These are phyloP conservation scores for Cyclopterus lumpus DNA, from an alignment of 2,797 vertebrate species.

Conservation along the genomic window DNA sequence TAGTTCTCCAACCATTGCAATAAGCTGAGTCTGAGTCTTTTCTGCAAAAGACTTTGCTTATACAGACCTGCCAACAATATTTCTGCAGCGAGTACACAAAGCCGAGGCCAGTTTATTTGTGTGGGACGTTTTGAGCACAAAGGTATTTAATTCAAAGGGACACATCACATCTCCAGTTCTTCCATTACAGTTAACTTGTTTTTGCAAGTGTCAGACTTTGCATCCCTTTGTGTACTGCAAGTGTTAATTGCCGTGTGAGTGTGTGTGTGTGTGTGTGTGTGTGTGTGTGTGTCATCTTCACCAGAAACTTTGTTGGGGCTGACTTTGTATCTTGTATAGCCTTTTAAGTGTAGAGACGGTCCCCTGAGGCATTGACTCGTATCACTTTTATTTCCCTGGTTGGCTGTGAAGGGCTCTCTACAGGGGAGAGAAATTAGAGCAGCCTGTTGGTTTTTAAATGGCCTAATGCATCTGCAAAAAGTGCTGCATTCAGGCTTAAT, in stretches of 20 bases:
- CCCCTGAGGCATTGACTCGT: slow-evolving; percentile 43
- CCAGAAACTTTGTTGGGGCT: slow-evolving; percentile 37
- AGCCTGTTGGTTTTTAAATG: slow-evolving; percentile 56
- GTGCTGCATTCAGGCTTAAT: slow-evolving; percentile 48
- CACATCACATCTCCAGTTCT: slow-evolving; percentile 31
- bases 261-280: slow-evolving; percentile 17
- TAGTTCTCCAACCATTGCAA: slow-evolving; percentile 11
- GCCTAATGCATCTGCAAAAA: slow-evolving; percentile 54
- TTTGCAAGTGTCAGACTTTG: slow-evolving; percentile 23
- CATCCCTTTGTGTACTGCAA: slow-evolving; percentile 35
- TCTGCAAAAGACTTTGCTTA: not conserved
- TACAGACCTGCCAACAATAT: slow-evolving; percentile 8
- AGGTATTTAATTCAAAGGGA: slow-evolving; percentile 57
- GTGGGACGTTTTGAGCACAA: slow-evolving; percentile 46
- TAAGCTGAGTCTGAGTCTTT: slow-evolving; percentile 3
- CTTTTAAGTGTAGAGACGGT: slow-evolving; percentile 37
- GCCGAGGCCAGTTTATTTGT: slow-evolving; percentile 37
- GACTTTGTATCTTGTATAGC: slow-evolving; percentile 46
- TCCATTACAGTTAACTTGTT: slow-evolving; percentile 4
- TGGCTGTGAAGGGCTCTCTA: slow-evolving; percentile 44
- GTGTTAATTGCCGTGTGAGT: slow-evolving; percentile 33
- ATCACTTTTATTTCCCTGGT: slow-evolving; percentile 63
- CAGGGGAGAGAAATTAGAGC: slow-evolving; percentile 59
- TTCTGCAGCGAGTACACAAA: slow-evolving; percentile 5
- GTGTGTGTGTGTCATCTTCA: slow-evolving; percentile 36